Evolutionary conservation across 2,888 invertebrate genomes (phyloP), one percentile per base, ranked within the genome.

Genomic region (Oscheius sp.): DNA sequence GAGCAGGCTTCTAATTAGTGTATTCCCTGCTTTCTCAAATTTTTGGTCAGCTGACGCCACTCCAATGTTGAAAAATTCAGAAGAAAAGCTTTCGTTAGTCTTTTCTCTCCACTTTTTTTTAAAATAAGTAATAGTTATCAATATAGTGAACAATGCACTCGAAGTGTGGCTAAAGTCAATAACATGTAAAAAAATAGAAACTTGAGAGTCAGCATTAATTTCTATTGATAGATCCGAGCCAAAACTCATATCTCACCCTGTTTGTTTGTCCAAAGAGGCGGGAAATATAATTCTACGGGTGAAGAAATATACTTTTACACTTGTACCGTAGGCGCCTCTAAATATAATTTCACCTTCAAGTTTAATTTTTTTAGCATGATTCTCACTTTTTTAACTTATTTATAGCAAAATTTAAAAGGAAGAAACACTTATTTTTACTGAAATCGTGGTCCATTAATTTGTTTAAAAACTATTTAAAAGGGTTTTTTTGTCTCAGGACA

Each of bases 381-480:
- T n/a, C n/a, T n/a, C n/a, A n/a, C n/a, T n/a, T n/a, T n/a, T n/a
- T n/a, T n/a, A n/a, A n/a, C n/a, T n/a, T n/a, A n/a, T n/a, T 20
- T 24, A 47, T 22, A 47, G 24, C 47, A 47, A 24, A 47, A 47
- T 47, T 17, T 17, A 5, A 20, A 47, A 24, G 22, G 20, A 26
- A 12, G 12, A 47, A 47, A 47, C 47, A 47, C 17, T 17, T 22
- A 17, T n/a, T 22, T 47, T 22, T 47, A 5, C 47, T 20, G 24
- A 20, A 33, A 54, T 36, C 30, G 17, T 54, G 54, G 33, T 54
- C 36, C 54, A 54, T 54, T 54, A 54, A 54, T 33, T 54, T 22
- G n/a, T n/a, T n/a, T n/a, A n/a, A n/a, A n/a, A 32, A 54, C 36
- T 54, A 36, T 54, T 54, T 54, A 54, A 12, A 54, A 54, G 54